Evolutionary conservation across 2,113 vertebrate genomes (phyloP), one percentile per base, ranked within the genome.

Genomic region (Caranx ignobilis): DNA sequence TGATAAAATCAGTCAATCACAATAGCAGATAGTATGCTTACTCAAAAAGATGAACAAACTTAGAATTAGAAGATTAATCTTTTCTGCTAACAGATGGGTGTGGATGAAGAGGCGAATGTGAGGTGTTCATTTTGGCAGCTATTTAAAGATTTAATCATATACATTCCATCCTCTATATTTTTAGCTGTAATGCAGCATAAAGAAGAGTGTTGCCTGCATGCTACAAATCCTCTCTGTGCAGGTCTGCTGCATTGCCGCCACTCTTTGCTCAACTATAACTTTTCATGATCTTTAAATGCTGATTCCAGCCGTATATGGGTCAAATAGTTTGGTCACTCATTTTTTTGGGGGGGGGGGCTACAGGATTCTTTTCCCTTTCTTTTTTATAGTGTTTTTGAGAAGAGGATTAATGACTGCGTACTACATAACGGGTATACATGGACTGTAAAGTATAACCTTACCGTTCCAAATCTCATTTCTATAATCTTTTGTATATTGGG

Each of bases 391-490:
- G n/a, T 39, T 62, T 65, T 31, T 57, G 13, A 16, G 15, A 2
- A 62, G 50, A 48, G 35, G n/a, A 65, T 59, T 59, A 71, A 6
- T 41, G 52, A 52, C 71, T 76, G 72, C 77, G 73, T 19, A 78
- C 70, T 32, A 12, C 12, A 68, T 45, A 11, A 57, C 64, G 47
- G 26, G 50, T 16, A 54, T 45, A 63, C n/a, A 45, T 19, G 10
- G n/a, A 37, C 34, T 47, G 11, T 35, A 71, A 81, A 68, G 52
- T 63, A 73, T 4, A 48, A 67, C 63, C 55, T 66, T 69, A 48
- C 6, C 31, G 43, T 47, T 71, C 57, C n/a, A 69, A 21, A 75
- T 50, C 37, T 59, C 16, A 63, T 52, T 75, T 83, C 82, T 87
- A 52, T 50, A 35, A 56, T 80, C 32, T 52, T 62, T 77, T 10